Base-by-base conservation (phyloP, 2,888 invertebrate genomes). In the Allolobophora icterica region DNA sequence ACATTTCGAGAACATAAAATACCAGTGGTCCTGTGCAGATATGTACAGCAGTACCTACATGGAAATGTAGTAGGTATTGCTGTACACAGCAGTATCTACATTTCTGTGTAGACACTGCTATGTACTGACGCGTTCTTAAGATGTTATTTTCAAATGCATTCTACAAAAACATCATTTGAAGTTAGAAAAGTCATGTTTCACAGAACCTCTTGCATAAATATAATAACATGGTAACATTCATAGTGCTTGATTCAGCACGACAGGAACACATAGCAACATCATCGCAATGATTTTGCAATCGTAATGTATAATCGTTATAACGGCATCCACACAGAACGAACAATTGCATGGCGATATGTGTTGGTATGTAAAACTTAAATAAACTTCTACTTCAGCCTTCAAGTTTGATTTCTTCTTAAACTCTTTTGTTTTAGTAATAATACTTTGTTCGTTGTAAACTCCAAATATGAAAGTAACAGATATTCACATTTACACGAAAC, bases 391-490 rank as follows among this genome's bases (percentile, higher is more conserved):
- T 71, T 71, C 30, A n/a, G 5, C 71, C 30, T 71, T 71, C 71
- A 71, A 71, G 30, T 71, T 71, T n/a, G n/a, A 71, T 30, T 71
- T 71, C n/a, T 71, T 71, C n/a, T 71, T 71, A 71, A 52, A 71
- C n/a, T 71, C 71, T 71, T 52, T n/a, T 71, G n/a, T 30, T 71
- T n/a, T 13, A 45, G 52, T 24, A 71, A 11, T 71, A 71, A 71
- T 71, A 71, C 71, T 71, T 71, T 71, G 71, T 71, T 71, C n/a
- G 71, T 71, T 71, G 71, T n/a, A 71, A 52, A 71, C 71, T n/a
- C 71, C n/a, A 71, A 71, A 71, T n/a, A 71, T 13, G 24, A 52
- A 5, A 24, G 52, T 52, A 21, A 52, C 4, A 21, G 24, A n/a
- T 1, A 71, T 11, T 71, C 71, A 71, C 30, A 71, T 71, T 71